Base-by-base conservation (phyloP, 2,113 vertebrate species). In the Oryzias curvinotus region DNA sequence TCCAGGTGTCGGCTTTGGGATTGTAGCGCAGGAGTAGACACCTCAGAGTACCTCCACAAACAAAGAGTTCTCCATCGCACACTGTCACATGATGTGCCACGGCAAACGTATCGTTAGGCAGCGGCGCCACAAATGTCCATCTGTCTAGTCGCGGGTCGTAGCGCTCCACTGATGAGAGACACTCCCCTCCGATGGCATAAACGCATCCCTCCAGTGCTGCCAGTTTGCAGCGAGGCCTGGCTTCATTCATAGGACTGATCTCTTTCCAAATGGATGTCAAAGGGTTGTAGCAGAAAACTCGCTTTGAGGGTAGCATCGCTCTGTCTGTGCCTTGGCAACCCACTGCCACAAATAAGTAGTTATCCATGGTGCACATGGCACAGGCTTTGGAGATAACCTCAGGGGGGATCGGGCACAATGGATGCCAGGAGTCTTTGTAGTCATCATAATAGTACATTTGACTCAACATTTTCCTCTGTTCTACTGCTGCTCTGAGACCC, bases 131-230 rank as follows among this genome's bases (percentile, higher is more conserved):
- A 7, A 95, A 97, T 23, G 84, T 87, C 96, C 97, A 98, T 65
- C 91, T 87, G 87, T 97, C 93, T 36, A 71, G 59, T 19, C 93
- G 92, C 0, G 97, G 96, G 81, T 98, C 92, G 0, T 98, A 98
- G 15, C 93, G 83, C 54, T 99, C 97, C 10, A 97, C 95, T 0
- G 94, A 95, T 65, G 90, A 92, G 14, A 95, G 93, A 65, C 96
- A 96, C 81, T 98, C 96, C 0, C 97, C 97, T 0, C 97, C 96
- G 0, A 98, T 94, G 80, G 97, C 96, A 0, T 97, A 98, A 60
- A 99, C 79, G 76, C 85, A 86, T 13, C 95, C 95, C 0, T 94
- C 93, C 68, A 98, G 81, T 16, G 95, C 91, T 21, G 96, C 94
- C 4, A 99, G 91, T 67, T 91, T 95, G 87, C 96, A 98, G 72